These are phyloP conservation scores for Phasianus colchicus DNA, from an alignment of 2,113 vertebrate species.

Conservation along the genomic window DNA sequence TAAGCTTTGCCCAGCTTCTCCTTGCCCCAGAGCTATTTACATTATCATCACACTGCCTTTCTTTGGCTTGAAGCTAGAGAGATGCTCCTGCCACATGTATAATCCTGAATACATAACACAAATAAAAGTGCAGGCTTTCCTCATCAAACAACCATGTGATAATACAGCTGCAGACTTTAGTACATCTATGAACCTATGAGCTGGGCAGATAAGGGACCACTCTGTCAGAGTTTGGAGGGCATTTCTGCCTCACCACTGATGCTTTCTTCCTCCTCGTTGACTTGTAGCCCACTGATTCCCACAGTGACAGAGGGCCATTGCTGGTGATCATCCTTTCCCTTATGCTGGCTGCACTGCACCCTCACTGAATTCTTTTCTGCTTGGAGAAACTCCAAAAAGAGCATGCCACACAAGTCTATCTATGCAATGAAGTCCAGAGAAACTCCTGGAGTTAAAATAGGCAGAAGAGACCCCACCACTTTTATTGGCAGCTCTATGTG, in stretches of 20 bases:
- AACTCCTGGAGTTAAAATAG: background rate
- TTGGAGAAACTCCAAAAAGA: background rate
- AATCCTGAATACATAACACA: background rate
- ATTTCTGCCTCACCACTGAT: background rate
- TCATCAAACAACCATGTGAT: no score
- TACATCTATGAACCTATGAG: background rate
- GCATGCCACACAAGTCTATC: background rate
- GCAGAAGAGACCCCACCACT: no score
- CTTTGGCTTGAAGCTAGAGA: background rate
- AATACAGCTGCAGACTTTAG: background rate
- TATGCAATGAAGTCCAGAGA: background rate
- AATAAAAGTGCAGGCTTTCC: background rate
- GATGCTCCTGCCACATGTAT: background rate
- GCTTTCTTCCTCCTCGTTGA: background rate
- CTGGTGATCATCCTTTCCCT: background rate
- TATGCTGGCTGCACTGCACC: background rate
- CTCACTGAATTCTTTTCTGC: background rate
- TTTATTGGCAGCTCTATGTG: background rate
- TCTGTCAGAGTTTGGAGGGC: background rate
- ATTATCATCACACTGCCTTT: background rate
- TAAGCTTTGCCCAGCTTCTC: background rate
- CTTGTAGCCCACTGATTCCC: background rate
- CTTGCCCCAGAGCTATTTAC: background rate
- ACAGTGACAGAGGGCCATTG: background rate
- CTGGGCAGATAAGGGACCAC: no score